Evolutionary conservation across 2,113 vertebrate genomes (phyloP), one percentile per base, ranked within the genome.

Genomic region (Egretta garzetta): DNA sequence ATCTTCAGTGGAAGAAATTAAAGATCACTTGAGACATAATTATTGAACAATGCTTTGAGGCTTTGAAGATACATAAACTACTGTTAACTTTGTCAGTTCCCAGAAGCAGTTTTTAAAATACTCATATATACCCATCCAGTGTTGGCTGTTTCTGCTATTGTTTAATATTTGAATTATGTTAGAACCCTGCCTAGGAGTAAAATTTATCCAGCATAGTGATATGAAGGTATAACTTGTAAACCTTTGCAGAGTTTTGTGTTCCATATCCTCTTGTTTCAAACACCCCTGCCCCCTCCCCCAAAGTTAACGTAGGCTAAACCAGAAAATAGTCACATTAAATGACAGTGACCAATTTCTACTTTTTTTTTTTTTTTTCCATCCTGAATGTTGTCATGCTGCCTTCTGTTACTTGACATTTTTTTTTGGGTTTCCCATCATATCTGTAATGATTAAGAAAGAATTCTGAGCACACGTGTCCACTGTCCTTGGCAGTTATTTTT

Each of bases 401-500:
- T 93, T 91, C 80, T 81, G 86, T 96, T 73, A 80, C 45, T 91
- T 95, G 96, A 88, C 66, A 45, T 88, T 85, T 93, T 97, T 93
- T 97, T 97, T 84, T 43, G 71, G 55, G 50, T 86, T 95, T 90
- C 21, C 79, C 50, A 35, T 91, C 56, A 32, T 84, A 72, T 86
- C 37, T 90, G 39, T 91, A 95, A 90, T 86, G 84, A 92, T 81
- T 45, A 80, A 79, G 86, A 90, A 63, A 53, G 80, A 90, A 79
- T 73, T 83, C 86, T 84, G 58, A 84, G 81, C 94, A 74, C 90
- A 41, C 49, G 1, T 47, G 94, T 86, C 92, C 87, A 70, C 92
- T 96, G 96, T 77, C 90, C 87, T 91, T 85, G 77, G 83, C 88
- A 92, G 96, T 93, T 95, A 77, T 91, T 96, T 95, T 90, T 87